These are phyloP conservation scores for Stratiolaelaps scimitus DNA, from an alignment of 1,140 invertebrate genomes.

Conservation along the genomic window DNA sequence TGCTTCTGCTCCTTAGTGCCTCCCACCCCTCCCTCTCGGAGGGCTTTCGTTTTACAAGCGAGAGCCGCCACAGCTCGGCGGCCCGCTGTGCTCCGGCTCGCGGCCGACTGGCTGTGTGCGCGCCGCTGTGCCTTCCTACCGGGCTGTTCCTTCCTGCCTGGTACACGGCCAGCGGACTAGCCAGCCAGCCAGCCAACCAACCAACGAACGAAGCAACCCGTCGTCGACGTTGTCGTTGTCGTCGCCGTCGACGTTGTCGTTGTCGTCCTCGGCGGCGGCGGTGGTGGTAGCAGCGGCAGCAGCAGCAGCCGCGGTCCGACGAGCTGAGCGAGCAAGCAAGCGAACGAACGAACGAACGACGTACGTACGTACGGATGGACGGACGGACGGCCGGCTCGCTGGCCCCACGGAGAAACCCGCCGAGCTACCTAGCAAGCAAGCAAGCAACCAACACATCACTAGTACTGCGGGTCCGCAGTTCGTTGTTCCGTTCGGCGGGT, in stretches of 20 bases:
- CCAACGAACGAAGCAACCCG: too few species aligned
- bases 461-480: neutral
- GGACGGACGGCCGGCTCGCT: neutral
- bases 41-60: slow-evolving; percentile 29
- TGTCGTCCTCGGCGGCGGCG: too few species aligned
- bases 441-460: neutral
- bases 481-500: neutral
- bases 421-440: slow-evolving; percentile 1
- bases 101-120: slow-evolving; percentile 18
- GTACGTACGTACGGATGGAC: neutral
- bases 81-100: slow-evolving; percentile 4
- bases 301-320: neutral
- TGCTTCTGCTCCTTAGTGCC: slow-evolving; percentile 29
- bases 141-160: neutral
- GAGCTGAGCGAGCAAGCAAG: neutral
- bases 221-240: too few species aligned
- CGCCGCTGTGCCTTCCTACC: neutral
- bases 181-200: neutral
- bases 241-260: too few species aligned
- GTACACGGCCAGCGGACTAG: neutral
- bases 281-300: neutral
- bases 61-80: neutral
- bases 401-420: neutral
- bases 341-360: slow-evolving; percentile 4
- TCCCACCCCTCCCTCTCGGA: slow-evolving; percentile 25